These are phyloP conservation scores for Sminthurides aquaticus DNA, from an alignment of 2,888 invertebrate genomes.

Conservation along the genomic window DNA sequence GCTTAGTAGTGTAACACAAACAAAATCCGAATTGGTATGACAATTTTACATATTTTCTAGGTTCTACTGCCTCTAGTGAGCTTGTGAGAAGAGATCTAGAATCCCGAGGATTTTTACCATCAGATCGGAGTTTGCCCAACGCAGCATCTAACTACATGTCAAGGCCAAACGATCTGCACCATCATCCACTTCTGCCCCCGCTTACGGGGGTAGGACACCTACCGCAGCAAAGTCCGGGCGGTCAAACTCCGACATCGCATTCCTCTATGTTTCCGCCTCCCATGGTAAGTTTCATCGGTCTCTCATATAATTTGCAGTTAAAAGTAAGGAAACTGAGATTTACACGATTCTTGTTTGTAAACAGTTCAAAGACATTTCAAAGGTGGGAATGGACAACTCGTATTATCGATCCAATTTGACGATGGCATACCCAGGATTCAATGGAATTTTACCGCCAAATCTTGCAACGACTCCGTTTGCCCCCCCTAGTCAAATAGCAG, in stretches of 20 bases:
- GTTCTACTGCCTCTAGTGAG: constrained; percentile 50
- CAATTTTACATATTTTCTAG: constrained; percentile 6
- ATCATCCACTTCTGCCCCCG: constrained; percentile 84
- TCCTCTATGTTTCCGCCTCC: constrained; percentile 56
- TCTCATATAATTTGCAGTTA: too few relatives aligned
- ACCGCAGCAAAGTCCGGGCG: constrained; percentile 51
- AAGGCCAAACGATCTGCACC: constrained; percentile 74
- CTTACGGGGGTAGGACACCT: constrained; percentile 57
- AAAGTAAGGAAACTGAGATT: too few relatives aligned
- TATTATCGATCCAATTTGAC: constrained; percentile 69
- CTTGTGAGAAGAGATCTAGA: constrained; percentile 81
- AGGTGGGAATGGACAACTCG: constrained; percentile 70
- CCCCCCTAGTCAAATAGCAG: constrained; percentile 75
- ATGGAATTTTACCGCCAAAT: constrained; percentile 67
- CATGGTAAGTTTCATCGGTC: constrained; percentile 53
- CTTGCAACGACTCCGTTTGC: constrained; percentile 78
- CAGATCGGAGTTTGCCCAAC: constrained; percentile 48
- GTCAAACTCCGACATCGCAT: constrained; percentile 44
- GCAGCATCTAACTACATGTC: constrained; percentile 49
- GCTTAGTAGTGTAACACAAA: not conserved
- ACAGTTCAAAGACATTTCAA: constrained; percentile 80
- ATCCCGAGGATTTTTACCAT: constrained; percentile 73
- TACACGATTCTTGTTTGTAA: constrained; percentile 7
- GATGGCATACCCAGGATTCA: constrained; percentile 65
- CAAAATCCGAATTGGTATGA: too few relatives aligned